Evolutionary conservation across 2,888 invertebrate species (phyloP).

Genomic region (Theodoxus fluviatilis): DNA sequence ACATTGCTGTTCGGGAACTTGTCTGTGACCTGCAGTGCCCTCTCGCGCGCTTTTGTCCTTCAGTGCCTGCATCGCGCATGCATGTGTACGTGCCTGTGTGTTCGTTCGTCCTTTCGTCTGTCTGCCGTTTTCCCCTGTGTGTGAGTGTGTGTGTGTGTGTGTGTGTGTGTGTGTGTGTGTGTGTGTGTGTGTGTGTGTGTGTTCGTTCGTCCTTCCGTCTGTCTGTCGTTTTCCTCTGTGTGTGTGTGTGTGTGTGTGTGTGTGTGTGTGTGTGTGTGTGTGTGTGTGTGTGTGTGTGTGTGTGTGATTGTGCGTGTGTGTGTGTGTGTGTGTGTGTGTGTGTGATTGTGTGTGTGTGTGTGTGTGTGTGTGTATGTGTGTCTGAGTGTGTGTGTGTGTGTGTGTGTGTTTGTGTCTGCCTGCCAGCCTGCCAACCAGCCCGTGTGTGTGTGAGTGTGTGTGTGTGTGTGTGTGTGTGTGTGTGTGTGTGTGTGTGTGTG

Average conservation of each 20-base stretch:
- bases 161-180: not conserved
- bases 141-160: not conserved
- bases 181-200: not conserved
- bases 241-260: not conserved
- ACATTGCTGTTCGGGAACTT: too few relatives aligned
- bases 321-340: conserved; percentile 10
- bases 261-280: too few relatives aligned
- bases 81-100: too few relatives aligned
- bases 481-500: conserved; percentile 17
- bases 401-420: not conserved
- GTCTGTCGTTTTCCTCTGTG: not conserved
- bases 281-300: too few relatives aligned
- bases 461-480: conserved; percentile 24
- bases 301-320: conserved; percentile 5
- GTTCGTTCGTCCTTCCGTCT: not conserved
- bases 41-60: too few relatives aligned
- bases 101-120: too few relatives aligned
- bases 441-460: conserved; percentile 22
- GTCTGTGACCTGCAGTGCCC: too few relatives aligned
- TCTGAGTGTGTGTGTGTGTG: not conserved
- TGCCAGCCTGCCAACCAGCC: not conserved
- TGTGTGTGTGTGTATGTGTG: not conserved
- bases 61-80: too few relatives aligned
- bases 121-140: too few relatives aligned
- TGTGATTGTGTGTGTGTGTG: not conserved